Evolutionary conservation across 2,113 vertebrate species (phyloP).

Genomic region (Orycteropus afer): DNA sequence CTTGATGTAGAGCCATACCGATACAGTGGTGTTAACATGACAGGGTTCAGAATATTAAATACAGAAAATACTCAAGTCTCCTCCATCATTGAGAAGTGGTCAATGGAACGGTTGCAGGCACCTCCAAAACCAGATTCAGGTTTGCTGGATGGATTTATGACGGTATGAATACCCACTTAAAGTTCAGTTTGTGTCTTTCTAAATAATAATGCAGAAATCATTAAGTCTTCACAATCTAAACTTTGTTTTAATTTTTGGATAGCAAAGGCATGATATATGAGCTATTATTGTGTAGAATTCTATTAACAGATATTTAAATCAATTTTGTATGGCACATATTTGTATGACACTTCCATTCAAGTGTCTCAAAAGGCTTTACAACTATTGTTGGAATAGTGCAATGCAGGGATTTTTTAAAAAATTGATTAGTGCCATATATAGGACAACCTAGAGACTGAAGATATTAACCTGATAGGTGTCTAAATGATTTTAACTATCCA

Average conservation of each 20-base stretch:
- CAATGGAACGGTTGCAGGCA: conserved; percentile 97
- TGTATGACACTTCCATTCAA: background rate
- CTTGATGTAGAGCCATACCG: conserved; percentile 97
- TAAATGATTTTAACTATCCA: background rate
- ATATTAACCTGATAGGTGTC: background rate
- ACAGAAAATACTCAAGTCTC: conserved; percentile 97
- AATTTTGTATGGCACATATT: conserved; percentile 3
- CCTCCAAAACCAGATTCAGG: conserved; percentile 98
- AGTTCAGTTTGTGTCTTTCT: conserved; percentile 48
- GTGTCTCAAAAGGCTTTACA: background rate
- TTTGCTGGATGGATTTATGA: conserved; percentile 99
- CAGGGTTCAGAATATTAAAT: conserved; percentile 97
- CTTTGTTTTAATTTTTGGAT: background rate
- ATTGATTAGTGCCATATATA: background rate
- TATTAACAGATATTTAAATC: background rate
- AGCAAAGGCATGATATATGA: background rate
- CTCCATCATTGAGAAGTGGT: conserved; percentile 99
- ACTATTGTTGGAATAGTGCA: background rate
- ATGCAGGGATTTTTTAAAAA: background rate
- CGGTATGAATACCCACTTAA: conserved; percentile 89
- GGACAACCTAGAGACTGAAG: background rate
- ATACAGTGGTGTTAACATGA: conserved; percentile 99
- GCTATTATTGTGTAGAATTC: background rate
- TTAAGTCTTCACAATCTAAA: background rate
- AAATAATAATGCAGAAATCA: background rate